phyloP scores from a whole-genome alignment of 2,888 invertebrate genomes.

The Acanthopleura granulata region DNA sequence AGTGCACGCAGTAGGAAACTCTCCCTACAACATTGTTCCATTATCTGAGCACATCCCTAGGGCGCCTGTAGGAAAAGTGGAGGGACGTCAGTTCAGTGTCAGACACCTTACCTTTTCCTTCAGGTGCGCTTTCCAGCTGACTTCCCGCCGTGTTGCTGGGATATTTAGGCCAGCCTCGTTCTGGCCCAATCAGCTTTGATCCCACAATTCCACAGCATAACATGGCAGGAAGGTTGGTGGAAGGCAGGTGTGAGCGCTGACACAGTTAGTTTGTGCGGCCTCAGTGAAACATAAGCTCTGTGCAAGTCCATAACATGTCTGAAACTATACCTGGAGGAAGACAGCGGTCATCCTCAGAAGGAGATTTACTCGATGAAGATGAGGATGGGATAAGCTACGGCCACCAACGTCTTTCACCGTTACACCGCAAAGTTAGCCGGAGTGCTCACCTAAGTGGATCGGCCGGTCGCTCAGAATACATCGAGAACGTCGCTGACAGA shows the following conservation, averaged over 20 bases:
- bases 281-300: conserved; percentile 11
- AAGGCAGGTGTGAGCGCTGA: not conserved
- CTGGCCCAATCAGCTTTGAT: not conserved
- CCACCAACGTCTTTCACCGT: conserved; percentile 22
- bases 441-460: conserved; percentile 29
- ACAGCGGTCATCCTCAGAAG: conserved; percentile 50
- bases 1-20: too few relatives aligned
- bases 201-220: conserved; percentile 12
- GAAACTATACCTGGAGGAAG: conserved; percentile 48
- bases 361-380: conserved; percentile 48
- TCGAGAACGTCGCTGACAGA: not conserved
- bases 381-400: conserved; percentile 27
- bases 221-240: conserved; percentile 3
- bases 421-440: conserved; percentile 38
- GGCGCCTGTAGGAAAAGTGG: too few relatives aligned
- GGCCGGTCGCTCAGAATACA: not conserved
- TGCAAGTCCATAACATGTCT: not conserved
- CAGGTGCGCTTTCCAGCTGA: not conserved
- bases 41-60: too few relatives aligned
- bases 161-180: conserved; percentile 1
- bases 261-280: conserved; percentile 11
- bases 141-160: conserved; percentile 11
- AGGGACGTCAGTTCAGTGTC: too few relatives aligned
- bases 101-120: too few relatives aligned
- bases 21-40: too few relatives aligned